These are phyloP conservation scores for Archaeoteleia sp. DNA, from an alignment of 2,888 invertebrate genomes.

Conservation along the genomic window DNA sequence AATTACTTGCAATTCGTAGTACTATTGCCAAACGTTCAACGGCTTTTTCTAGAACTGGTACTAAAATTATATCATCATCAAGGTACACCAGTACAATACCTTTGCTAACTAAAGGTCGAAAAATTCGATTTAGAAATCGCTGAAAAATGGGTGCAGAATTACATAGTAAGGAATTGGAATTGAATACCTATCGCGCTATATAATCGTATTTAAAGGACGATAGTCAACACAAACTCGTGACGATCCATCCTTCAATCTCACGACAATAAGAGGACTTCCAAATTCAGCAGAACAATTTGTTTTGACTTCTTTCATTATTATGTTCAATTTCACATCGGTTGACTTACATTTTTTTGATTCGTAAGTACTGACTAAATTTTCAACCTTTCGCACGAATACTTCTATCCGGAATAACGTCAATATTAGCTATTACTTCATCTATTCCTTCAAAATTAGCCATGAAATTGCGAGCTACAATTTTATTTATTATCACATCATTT, in stretches of 20 bases:
- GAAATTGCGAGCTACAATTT: too few relatives aligned
- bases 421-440: too few relatives aligned
- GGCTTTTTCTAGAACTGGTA: conserved; percentile 7
- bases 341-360: too few relatives aligned
- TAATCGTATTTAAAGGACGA: conserved; percentile 14
- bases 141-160: conserved; percentile 30
- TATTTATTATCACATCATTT: too few relatives aligned
- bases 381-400: too few relatives aligned
- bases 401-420: too few relatives aligned
- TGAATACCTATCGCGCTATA: conserved; percentile 25
- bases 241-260: conserved; percentile 36
- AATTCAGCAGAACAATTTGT: conserved; percentile 36
- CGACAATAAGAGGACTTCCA: conserved; percentile 22
- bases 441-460: too few relatives aligned
- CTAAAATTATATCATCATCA: conserved; percentile 24
- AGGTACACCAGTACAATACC: conserved; percentile 19
- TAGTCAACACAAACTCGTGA: conserved; percentile 30
- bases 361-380: too few relatives aligned
- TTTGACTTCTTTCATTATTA: too few relatives aligned
- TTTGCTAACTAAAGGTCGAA: conserved; percentile 4
- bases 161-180: conserved; percentile 27
- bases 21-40: conserved; percentile 33
- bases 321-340: too few relatives aligned
- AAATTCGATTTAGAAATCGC: conserved; percentile 20
- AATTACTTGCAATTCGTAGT: conserved; percentile 20